Evolutionary conservation across 2,797 vertebrate genomes (phyloP).

Genomic region (Chromobotia macracanthus): DNA sequence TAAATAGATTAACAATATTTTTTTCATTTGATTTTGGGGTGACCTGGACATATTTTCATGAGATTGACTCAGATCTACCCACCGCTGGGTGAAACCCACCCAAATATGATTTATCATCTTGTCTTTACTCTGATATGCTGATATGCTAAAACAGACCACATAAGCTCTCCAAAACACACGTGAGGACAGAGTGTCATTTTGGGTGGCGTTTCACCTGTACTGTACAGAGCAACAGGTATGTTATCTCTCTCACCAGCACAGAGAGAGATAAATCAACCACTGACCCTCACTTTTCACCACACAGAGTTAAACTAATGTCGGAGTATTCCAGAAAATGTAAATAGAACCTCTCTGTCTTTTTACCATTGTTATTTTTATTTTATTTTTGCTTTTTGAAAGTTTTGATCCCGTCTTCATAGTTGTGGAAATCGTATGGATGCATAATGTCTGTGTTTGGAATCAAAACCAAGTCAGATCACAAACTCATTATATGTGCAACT

Average conservation of each 20-base stretch:
- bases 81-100: conserved; percentile 18
- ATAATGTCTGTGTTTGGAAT: conserved; percentile 49
- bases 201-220: conserved; percentile 22
- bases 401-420: conserved; percentile 21
- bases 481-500: conserved; percentile 66
- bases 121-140: background rate
- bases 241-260: conserved; percentile 46
- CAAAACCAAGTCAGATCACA: conserved; percentile 61
- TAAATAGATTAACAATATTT: no score
- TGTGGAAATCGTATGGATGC: conserved; percentile 36
- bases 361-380: background rate
- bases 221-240: conserved; percentile 41
- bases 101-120: background rate
- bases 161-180: background rate
- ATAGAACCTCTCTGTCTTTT: conserved; percentile 22
- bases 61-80: conserved; percentile 20
- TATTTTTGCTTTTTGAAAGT: conserved; percentile 14
- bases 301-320: conserved; percentile 16
- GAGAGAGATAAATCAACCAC: conserved; percentile 33
- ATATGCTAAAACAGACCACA: background rate
- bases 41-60: background rate
- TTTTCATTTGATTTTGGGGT: background rate
- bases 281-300: conserved; percentile 32
- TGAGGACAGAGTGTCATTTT: background rate
- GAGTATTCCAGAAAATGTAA: conserved; percentile 23